A percentile compares a stretch with the other conserved stretches of the same genome.
These are phyloP conservation scores for Siderastrea siderea DNA, from an alignment of 92 coral and sea anemone species.

Conservation along the genomic window DNA sequence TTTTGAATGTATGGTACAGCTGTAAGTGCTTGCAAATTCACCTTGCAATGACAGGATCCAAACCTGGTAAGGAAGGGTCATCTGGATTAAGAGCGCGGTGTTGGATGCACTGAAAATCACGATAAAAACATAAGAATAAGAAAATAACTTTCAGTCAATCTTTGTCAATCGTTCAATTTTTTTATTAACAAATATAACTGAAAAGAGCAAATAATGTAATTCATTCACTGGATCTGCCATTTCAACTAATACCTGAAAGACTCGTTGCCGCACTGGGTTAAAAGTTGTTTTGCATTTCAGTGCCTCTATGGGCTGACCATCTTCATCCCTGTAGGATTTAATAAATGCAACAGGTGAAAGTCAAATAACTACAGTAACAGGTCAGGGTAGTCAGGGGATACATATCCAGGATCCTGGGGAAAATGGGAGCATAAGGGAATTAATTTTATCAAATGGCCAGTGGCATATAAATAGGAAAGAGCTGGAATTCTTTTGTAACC, in stretches of 20 bases:
- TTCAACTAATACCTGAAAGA: conserved; percentile 82
- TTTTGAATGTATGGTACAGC: no score
- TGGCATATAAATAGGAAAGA: no score
- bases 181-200: no score
- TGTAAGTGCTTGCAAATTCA: background rate
- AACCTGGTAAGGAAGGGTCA: conserved; percentile 85
- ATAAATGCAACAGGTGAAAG: no score
- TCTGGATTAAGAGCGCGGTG: conserved; percentile 98
- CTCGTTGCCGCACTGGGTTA: conserved; percentile 94
- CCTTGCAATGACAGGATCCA: conserved; percentile 98
- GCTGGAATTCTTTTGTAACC: no score
- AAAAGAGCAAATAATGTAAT: background rate
- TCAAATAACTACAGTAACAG: no score
- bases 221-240: no score
- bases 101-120: conserved; percentile 86
- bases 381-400: no score
- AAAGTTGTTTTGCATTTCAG: conserved; percentile 89
- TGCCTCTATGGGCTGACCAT: conserved; percentile 81
- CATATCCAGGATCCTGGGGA: no score
- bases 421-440: no score
- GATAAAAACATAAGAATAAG: background rate
- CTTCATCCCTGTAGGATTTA: conserved; percentile 70
- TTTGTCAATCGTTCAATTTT: no score
- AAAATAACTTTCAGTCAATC: background rate
- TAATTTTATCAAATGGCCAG: no score